Evolutionary conservation across 2,113 vertebrate genomes (phyloP).

Genomic region (Rhadina sibilatrix): DNA sequence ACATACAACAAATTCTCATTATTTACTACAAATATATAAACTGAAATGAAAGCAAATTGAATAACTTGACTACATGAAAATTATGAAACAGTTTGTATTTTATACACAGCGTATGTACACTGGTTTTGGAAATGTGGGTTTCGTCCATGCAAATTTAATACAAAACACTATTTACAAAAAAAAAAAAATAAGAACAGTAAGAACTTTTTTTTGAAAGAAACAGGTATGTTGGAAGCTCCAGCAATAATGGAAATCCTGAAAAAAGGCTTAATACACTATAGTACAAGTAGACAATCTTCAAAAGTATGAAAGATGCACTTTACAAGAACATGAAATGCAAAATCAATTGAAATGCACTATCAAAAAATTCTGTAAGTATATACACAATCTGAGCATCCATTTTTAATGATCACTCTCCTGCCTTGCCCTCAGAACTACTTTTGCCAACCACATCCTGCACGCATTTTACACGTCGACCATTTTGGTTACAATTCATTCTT

Average conservation of each 20-base stretch:
- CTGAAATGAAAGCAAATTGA: neutral
- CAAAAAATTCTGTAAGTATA: slow-evolving; percentile 24
- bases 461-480: neutral
- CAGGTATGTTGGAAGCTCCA: slow-evolving; percentile 64
- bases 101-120: slow-evolving; percentile 85
- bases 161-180: slow-evolving; percentile 76
- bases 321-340: slow-evolving; percentile 38
- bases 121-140: slow-evolving; percentile 46
- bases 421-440: neutral
- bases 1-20: neutral
- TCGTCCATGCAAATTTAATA: slow-evolving; percentile 83
- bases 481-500: neutral
- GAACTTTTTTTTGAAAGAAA: slow-evolving; percentile 59
- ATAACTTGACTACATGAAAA: slow-evolving; percentile 28
- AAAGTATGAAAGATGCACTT: slow-evolving; percentile 9
- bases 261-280: slow-evolving; percentile 30
- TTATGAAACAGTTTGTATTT: slow-evolving; percentile 79
- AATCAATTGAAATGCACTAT: slow-evolving; percentile 31
- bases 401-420: neutral
- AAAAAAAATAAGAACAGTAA: neutral
- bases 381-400: slow-evolving; percentile 21
- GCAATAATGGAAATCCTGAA: slow-evolving; percentile 53
- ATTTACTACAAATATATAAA: slow-evolving; percentile 16
- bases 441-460: neutral
- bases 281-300: slow-evolving; percentile 44